Evolutionary conservation across 1,140 invertebrate species (phyloP), one percentile per base, ranked within the genome.

Genomic region (Drosophila ercepeae): DNA sequence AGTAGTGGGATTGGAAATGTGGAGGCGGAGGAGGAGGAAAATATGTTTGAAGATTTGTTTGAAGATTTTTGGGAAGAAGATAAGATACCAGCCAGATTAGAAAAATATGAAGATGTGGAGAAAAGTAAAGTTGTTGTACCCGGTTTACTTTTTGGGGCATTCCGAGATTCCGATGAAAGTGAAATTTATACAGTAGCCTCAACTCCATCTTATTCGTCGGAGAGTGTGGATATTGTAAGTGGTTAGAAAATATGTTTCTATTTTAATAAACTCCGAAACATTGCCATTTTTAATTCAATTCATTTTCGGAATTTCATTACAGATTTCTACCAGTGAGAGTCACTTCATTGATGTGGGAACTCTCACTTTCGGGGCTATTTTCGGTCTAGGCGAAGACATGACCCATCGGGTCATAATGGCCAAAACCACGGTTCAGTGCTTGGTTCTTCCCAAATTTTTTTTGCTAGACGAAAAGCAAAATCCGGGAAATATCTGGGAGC

Each of bases 401-500:
- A 42, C 81, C 14, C 89, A 93, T 76, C 90, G 94, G 2, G 89
- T 93, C 18, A 91, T 94, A 9, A 91, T 94, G 52, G 92, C 94
- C 0, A 70, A 90, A 25, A 92, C 90, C 3, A 89, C 83, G 3
- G 91, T 92, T 5, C 91, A 92, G 60, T 94, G 93, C 71, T 79
- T 94, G 7, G 70, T 93, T 7, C 86, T 94, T 9, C 94, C 94
- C 0, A 86, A 92, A 27, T 93, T 92, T 72, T 94, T 93, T 83
- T 72, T 94, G 4, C 65, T 92, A 1, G 91, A 93, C 41, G 92
- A 92, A n/a, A 50, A 69, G 7, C 84, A 91, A 64, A 94, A 94
- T 86, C 92, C 91, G 3, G 93, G 92, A n/a, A 94, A 94, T 63
- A 92, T 94, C 23, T 94, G 94, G 94, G 92, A 92, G 49, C 89